Evolutionary conservation across 2,888 invertebrate species (phyloP), one percentile per base, ranked within the genome.

Genomic region (Nomada flava): DNA sequence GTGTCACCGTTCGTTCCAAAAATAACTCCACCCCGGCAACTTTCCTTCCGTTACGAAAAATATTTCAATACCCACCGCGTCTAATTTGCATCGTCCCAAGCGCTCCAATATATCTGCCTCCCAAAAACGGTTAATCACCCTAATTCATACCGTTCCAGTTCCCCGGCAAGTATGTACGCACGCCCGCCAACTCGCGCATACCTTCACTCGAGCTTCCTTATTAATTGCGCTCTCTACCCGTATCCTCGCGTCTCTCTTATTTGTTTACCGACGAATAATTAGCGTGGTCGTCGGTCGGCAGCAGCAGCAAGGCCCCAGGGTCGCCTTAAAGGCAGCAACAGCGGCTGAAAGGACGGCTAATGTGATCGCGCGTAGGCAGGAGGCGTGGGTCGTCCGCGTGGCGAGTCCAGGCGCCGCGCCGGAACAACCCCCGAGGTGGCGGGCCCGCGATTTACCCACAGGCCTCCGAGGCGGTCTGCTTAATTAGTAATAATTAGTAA

Each of bases 401-500:
- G 71, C 55, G 70, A 55, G 47, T 20, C n/a, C 62, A 60, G 59
- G 47, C 68, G 74, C 74, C 82, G 79, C 68, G 74, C 74, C 82
- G 79, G 74, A 81, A 83, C 85, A 78, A 83, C 85, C 88, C 83
- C 70, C 70, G 69, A 68, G 87, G 83, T 78, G 78, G 69, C 71
- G 23, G 29, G 60, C 20, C 50, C 53, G 82, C 87, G 87, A 88
- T 86, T 88, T 79, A 80, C 84, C 85, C 76, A 52, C 76, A 36
- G 79, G 79, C 44, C 62, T 68, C 81, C 82, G 78, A 84, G 79
- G 83, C 86, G 84, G 85, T 79, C 76, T 77, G 81, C 79, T 89
- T 92, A 92, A 92, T 92, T 90, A 90, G 89, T 88, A 90, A 91
- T 90, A 91, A 91, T 92, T 91, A 91, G 89, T 90, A 90, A 91